Percentiles rank a stretch among this genome's conserved stretches.
phyloP scores from a whole-genome alignment of 2,888 invertebrate species.

The Cheilosia pagana region DNA sequence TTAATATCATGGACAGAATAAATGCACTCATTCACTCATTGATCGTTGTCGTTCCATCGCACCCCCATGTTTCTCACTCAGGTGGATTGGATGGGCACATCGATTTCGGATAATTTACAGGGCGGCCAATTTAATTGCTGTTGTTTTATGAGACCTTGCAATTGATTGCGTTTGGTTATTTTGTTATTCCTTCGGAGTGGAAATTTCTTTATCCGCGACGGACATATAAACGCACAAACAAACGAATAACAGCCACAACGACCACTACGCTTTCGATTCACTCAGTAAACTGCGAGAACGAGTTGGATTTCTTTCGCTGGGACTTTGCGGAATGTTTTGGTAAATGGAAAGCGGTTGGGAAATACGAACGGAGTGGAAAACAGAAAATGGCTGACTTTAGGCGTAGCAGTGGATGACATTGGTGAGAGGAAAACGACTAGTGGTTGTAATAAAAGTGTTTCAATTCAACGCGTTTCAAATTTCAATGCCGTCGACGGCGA shows the following conservation, averaged over 20 bases:
- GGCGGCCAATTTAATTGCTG: constrained; percentile 4
- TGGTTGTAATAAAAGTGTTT: constrained; percentile 26
- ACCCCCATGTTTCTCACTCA: constrained; percentile 60
- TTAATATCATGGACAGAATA: constrained; percentile 35
- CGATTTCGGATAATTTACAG: constrained; percentile 3
- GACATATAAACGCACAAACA: constrained; percentile 28
- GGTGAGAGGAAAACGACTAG: constrained; percentile 39
- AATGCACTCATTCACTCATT: constrained; percentile 70
- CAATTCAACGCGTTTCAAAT: constrained; percentile 46
- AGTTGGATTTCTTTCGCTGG: constrained; percentile 27
- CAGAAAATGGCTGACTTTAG: constrained; percentile 63
- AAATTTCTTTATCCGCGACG: constrained; percentile 63
- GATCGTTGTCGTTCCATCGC: constrained; percentile 72
- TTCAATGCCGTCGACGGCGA: not conserved
- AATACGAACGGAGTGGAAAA: constrained; percentile 24
- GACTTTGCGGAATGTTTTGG: constrained; percentile 34
- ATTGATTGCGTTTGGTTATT: constrained; percentile 16
- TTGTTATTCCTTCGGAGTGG: constrained; percentile 28
- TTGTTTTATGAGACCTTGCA: not conserved
- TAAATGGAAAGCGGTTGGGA: constrained; percentile 42
- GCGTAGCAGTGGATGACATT: not conserved
- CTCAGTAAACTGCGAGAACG: constrained; percentile 69
- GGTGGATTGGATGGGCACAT: constrained; percentile 64
- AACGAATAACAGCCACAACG: constrained; percentile 42
- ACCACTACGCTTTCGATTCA: constrained; percentile 62